These are phyloP conservation scores for Amphiprion percula DNA, from an alignment of 2,113 vertebrate genomes.

Conservation along the genomic window DNA sequence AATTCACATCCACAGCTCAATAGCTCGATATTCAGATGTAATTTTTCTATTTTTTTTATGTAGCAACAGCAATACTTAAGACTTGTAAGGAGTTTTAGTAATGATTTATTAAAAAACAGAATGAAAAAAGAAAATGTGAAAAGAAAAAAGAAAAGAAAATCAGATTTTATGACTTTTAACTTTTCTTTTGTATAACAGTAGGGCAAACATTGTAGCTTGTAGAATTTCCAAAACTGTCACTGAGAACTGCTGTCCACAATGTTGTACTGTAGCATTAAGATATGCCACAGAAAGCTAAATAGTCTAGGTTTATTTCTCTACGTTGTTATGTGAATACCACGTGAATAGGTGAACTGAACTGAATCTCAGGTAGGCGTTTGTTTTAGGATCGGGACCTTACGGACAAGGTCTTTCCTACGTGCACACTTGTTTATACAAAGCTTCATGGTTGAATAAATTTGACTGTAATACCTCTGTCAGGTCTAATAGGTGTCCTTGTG, in stretches of 20 bases:
- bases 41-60: conserved; percentile 82
- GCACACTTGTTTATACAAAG: conserved; percentile 77
- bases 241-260: conserved; percentile 60
- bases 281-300: conserved; percentile 67
- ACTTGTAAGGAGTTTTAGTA: conserved; percentile 71
- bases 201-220: conserved; percentile 74
- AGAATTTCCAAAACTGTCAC: conserved; percentile 71
- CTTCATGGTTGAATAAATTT: conserved; percentile 77
- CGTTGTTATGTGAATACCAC: conserved; percentile 70
- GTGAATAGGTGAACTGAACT: conserved; percentile 71
- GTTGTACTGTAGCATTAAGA: conserved; percentile 74
- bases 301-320: conserved; percentile 75
- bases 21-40: conserved; percentile 72
- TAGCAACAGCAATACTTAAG: conserved; percentile 84
- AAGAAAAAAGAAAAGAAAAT: conserved; percentile 14
- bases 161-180: conserved; percentile 26
- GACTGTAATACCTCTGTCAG: conserved; percentile 67
- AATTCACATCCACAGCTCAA: conserved; percentile 69
- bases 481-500: conserved; percentile 48
- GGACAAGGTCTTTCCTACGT: conserved; percentile 69
- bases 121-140: conserved; percentile 9
- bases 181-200: conserved; percentile 69
- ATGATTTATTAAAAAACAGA: conserved; percentile 56
- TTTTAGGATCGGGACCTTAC: conserved; percentile 67
- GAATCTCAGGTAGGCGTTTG: conserved; percentile 82